A percentile compares a stretch with the other conserved stretches of the same genome.
phyloP scores from a whole-genome alignment of 2,113 vertebrate species.

The Chloropsis cyanopogon region DNA sequence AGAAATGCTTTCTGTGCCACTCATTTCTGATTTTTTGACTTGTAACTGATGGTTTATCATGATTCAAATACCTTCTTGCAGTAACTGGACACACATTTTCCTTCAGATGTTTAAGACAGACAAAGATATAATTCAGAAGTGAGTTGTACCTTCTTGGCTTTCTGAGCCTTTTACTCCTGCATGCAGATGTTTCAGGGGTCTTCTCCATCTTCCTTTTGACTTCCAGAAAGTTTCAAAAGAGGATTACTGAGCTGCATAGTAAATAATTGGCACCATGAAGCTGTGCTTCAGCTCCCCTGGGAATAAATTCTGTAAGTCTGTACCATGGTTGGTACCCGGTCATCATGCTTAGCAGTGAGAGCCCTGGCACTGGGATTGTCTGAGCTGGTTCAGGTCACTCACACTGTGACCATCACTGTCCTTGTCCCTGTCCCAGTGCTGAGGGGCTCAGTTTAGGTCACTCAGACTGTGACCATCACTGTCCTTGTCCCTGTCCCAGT shows the following conservation, averaged over 20 bases:
- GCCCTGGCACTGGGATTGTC: neutral
- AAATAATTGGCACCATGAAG: neutral
- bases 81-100: neutral
- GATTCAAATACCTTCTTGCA: neutral
- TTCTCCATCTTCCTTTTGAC: neutral
- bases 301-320: neutral
- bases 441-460: neutral
- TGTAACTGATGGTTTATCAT: neutral
- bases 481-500: neutral
- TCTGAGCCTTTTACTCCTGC: neutral
- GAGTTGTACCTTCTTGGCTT: neutral
- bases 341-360: neutral
- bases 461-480: neutral
- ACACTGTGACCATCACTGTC: neutral
- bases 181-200: neutral
- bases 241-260: neutral
- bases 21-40: neutral
- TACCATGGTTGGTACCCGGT: neutral
- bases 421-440: neutral
- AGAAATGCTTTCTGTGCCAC: neutral
- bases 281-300: neutral
- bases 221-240: neutral
- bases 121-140: neutral
- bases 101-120: neutral
- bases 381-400: neutral